Percentiles rank a stretch among this genome's conserved stretches.
phyloP scores from a whole-genome alignment of 1,140 invertebrate genomes.

The Physella acuta region DNA sequence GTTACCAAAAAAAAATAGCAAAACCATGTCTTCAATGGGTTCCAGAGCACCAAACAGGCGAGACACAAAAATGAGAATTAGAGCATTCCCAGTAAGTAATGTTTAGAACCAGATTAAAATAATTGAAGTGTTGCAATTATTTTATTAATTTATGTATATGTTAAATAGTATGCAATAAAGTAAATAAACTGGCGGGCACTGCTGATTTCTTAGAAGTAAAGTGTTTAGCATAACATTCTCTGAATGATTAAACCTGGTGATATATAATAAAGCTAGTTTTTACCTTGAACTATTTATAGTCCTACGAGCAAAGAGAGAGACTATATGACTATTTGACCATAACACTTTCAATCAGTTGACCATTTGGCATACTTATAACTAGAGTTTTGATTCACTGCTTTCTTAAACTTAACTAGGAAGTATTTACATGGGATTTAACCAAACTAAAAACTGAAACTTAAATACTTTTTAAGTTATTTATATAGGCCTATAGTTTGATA shows the following conservation, averaged over 20 bases:
- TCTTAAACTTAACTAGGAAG: too few relatives aligned
- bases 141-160: neutral
- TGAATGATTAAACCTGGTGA: neutral
- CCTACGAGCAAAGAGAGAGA: too few relatives aligned
- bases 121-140: conserved; percentile 1
- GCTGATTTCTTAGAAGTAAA: neutral
- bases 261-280: too few relatives aligned
- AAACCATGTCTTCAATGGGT: conserved; percentile 24
- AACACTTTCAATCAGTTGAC: too few relatives aligned
- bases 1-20: neutral
- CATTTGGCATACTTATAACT: too few relatives aligned
- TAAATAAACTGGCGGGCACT: neutral
- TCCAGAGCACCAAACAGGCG: conserved; percentile 39
- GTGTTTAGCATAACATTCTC: neutral
- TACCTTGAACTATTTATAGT: too few relatives aligned
- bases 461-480: neutral
- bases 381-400: too few relatives aligned
- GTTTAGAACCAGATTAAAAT: neutral
- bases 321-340: too few relatives aligned
- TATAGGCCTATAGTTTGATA: neutral
- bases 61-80: conserved; percentile 89
- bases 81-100: conserved; percentile 89
- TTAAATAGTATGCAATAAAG: neutral
- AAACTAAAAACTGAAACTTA: neutral
- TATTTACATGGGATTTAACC: too few relatives aligned